Evolutionary conservation across 2,888 invertebrate species (phyloP).

Genomic region (Eledone cirrhosa): DNA sequence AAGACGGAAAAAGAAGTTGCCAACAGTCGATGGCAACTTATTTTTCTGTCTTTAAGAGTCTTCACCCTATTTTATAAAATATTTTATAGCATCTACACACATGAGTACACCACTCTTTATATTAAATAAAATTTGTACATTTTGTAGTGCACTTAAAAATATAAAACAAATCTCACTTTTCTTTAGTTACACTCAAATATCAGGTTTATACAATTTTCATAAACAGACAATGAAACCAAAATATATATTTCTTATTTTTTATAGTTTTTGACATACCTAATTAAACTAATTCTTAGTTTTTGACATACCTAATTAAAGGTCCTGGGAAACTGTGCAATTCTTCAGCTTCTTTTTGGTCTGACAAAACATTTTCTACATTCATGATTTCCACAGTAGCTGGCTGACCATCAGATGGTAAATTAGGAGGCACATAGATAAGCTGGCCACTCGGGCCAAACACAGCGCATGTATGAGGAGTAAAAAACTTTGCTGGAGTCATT

Average conservation of each 20-base stretch:
- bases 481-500: constrained; percentile 84
- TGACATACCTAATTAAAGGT: constrained; percentile 76
- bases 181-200: too few species aligned
- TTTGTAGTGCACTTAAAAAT: too few species aligned
- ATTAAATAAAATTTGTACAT: too few species aligned
- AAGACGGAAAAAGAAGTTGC: too few species aligned
- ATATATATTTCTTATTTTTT: background rate
- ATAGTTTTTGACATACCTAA: constrained; percentile 70
- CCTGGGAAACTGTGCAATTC: constrained; percentile 79
- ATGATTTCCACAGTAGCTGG: constrained; percentile 81
- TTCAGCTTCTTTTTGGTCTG: constrained; percentile 50
- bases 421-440: constrained; percentile 80
- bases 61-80: too few species aligned
- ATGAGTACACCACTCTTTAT: too few species aligned
- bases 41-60: too few species aligned
- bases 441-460: constrained; percentile 71
- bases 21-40: too few species aligned
- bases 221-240: background rate
- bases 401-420: constrained; percentile 82
- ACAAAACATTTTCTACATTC: constrained; percentile 68
- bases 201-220: background rate
- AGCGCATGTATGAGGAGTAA: constrained; percentile 78
- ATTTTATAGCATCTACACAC: too few species aligned
- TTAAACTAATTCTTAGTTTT: constrained; percentile 69
- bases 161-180: too few species aligned